phyloP scores from a whole-genome alignment of 2,113 vertebrate species.

The Zosterops borbonicus region DNA sequence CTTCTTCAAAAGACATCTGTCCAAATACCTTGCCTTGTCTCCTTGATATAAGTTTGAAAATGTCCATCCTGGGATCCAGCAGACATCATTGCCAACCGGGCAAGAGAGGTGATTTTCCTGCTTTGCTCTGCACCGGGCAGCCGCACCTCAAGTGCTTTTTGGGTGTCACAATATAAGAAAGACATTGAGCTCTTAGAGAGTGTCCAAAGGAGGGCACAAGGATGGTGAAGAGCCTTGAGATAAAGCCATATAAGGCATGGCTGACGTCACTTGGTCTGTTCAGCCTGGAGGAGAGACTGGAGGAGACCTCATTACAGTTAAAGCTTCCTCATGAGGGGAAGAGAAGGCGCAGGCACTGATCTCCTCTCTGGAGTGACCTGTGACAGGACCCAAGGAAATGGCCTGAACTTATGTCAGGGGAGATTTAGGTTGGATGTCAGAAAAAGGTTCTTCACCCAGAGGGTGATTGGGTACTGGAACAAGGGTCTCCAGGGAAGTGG shows the following conservation, averaged over 20 bases:
- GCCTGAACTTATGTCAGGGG: not conserved
- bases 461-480: not conserved
- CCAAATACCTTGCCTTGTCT: not conserved
- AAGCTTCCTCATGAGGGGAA: not conserved
- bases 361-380: not conserved
- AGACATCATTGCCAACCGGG: rapidly evolving
- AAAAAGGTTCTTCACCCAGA: not conserved
- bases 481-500: not conserved
- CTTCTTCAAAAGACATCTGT: not conserved
- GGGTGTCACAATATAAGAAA: rapidly evolving
- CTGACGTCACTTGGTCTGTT: not conserved
- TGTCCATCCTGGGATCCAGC: not conserved
- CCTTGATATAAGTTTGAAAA: not conserved
- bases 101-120: rapidly evolving
- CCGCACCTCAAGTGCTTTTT: rapidly evolving
- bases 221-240: not conserved
- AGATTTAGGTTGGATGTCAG: not conserved
- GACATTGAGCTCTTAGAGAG: not conserved
- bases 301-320: not conserved
- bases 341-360: too few species aligned
- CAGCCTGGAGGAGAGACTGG: not conserved
- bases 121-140: not conserved
- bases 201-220: not conserved
- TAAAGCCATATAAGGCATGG: rapidly evolving
- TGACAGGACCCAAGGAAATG: not conserved